phyloP scores from a whole-genome alignment of 2,113 vertebrate species.

The Atlantisia rogersi region DNA sequence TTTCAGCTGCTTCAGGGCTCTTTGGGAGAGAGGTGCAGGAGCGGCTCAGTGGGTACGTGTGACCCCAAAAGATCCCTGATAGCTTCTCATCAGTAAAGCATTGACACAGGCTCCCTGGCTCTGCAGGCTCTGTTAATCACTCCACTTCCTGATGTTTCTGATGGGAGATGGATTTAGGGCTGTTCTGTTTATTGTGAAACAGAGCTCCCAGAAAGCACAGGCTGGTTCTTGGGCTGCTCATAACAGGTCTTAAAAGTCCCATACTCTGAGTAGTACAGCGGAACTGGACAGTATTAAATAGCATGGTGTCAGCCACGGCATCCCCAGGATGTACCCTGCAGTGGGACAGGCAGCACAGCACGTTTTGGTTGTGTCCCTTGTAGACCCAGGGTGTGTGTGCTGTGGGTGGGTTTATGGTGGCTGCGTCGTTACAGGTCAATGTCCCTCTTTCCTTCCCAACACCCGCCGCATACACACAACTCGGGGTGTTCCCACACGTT shows the following conservation, averaged over 20 bases:
- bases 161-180: neutral
- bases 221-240: neutral
- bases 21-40: neutral
- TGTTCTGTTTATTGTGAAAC: neutral
- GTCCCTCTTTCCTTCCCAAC: neutral
- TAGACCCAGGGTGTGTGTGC: neutral
- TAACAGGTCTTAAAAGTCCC: neutral
- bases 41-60: neutral
- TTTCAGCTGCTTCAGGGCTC: neutral
- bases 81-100: neutral
- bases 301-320: fast-evolving
- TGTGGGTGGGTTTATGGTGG: neutral
- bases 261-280: neutral
- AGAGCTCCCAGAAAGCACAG: neutral
- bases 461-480: neutral
- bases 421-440: neutral
- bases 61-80: neutral
- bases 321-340: neutral
- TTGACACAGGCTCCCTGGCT: neutral
- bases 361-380: neutral
- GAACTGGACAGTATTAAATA: neutral
- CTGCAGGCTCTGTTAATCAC: neutral
- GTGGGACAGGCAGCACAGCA: neutral
- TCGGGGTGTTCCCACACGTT: neutral
- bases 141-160: neutral